Evolutionary conservation across 2,113 vertebrate genomes (phyloP), one percentile per base, ranked within the genome.

Genomic region (Scalopus aquaticus): DNA sequence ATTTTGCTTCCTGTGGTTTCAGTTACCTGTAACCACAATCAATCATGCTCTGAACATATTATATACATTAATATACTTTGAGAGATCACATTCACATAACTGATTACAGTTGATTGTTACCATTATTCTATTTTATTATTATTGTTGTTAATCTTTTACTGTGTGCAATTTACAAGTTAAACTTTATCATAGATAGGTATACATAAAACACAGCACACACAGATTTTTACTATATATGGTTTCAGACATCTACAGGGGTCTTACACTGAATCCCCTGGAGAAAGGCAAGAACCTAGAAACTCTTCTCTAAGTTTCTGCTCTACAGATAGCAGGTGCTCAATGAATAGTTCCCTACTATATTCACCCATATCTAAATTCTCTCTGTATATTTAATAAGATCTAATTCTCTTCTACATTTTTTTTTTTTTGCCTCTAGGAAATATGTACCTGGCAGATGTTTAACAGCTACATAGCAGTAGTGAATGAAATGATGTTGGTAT

Each of bases 361-460:
- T 73, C 30, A 10, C 12, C 20, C n/a, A 6, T 35, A 72, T 77
- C 70, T 69, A 86, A 32, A 42, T 69, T 64, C 87, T 62, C 72
- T 83, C 32, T 74, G 46, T 83, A 44, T 46, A 92, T 93, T 90
- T 94, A 96, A 83, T 32, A 91, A 91, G 65, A 77, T 37, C 26
- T 80, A 87, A 90, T 83, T 90, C 11, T 93, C 28, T 65, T 76
- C 32, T 72, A 76, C 30, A n/a, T 26, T 67, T 62, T 86, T 82
- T 62, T 67, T 74, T 87, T 62, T 73, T 56, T 56, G 19, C 56
- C 60, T 94, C 62, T 62, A 67, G 51, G 84, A 96, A 94, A 79
- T 88, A 85, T 76, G 56, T 72, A 89, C 82, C 93, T 93, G 95
- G 44, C 96, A 97, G 91, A 96, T 96, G 96, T 88, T 93, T 96